Conservation (phyloP, 1,140 invertebrate genomes). For the Drosophila biarmipes region DNA sequence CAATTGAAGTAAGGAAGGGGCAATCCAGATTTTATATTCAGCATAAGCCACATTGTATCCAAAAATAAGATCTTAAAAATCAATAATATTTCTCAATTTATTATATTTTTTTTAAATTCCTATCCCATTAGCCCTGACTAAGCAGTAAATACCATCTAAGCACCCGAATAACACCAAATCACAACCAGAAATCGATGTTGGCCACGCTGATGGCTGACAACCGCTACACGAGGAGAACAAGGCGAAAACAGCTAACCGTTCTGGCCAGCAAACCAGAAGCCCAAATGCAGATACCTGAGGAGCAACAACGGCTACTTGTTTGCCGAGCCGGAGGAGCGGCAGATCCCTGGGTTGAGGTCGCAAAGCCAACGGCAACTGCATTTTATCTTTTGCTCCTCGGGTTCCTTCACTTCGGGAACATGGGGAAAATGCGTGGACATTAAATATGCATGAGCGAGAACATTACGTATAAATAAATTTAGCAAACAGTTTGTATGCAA, state of each 20-base stretch:
- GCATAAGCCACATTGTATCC: too few species aligned
- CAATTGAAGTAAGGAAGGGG: constrained; percentile 11
- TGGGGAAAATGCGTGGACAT: constrained; percentile 72
- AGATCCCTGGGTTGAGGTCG: constrained; percentile 35
- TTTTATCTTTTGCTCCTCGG: constrained; percentile 58
- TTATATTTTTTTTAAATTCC: neutral
- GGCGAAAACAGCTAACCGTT: constrained; percentile 64
- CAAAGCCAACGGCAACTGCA: constrained; percentile 57
- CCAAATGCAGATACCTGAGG: constrained; percentile 53
- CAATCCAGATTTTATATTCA: constrained; percentile 4
- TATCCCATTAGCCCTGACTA: constrained; percentile 5
- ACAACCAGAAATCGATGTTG: constrained; percentile 32
- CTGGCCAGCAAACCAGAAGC: constrained; percentile 45
- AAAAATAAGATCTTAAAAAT: too few species aligned
- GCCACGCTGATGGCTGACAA: constrained; percentile 37
- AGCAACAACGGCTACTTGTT: constrained; percentile 49
- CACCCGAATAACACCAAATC: constrained; percentile 31
- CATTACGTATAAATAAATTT: constrained; percentile 81
- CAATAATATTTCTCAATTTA: neutral
- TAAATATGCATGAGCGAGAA: constrained; percentile 82
- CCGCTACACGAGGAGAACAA: constrained; percentile 60
- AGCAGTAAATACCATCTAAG: constrained; percentile 13
- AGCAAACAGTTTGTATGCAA: constrained; percentile 78
- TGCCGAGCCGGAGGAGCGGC: neutral
- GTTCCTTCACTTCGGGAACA: neutral